A percentile compares a stretch with the other conserved stretches of the same genome.
These are phyloP conservation scores for Drosophila athabasca DNA, from an alignment of 1,140 invertebrate species.

Conservation along the genomic window DNA sequence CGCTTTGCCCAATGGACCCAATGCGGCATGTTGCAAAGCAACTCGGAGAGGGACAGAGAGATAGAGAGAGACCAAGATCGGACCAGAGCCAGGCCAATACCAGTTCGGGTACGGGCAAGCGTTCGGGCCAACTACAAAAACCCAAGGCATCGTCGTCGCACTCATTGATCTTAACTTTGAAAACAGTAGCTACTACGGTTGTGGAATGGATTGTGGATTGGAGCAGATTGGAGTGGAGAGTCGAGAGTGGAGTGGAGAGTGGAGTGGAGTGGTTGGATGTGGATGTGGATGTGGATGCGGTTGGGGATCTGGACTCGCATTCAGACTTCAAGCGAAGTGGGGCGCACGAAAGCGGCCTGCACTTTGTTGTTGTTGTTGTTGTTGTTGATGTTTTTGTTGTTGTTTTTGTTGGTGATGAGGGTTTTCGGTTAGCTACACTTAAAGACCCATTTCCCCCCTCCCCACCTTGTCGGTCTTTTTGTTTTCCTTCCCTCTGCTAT, in stretches of 20 bases:
- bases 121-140: conserved; percentile 43
- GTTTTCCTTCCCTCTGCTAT: conserved; percentile 35
- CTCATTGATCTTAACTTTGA: conserved; percentile 83
- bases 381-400: conserved; percentile 1
- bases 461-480: conserved; percentile 60
- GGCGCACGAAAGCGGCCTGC: conserved; percentile 71
- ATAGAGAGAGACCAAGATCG: conserved; percentile 1
- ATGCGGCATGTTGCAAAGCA: conserved; percentile 81
- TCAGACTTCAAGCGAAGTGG: conserved; percentile 51
- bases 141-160: conserved; percentile 66
- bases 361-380: conserved; percentile 63
- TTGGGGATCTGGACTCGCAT: conserved; percentile 20
- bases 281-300: conserved; percentile 19
- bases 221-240: conserved; percentile 22
- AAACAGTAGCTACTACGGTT: conserved; percentile 78
- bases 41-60: conserved; percentile 11
- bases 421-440: conserved; percentile 76
- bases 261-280: conserved; percentile 24
- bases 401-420: conserved; percentile 64
- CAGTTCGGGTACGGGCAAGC: conserved; percentile 15
- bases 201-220: conserved; percentile 32
- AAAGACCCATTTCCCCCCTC: conserved; percentile 59
- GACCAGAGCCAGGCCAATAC: conserved; percentile 21
- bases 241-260: conserved; percentile 12
- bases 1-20: conserved; percentile 31